Evolutionary conservation across 2,888 invertebrate genomes (phyloP).

Genomic region (Platycnemis pennipes): DNA sequence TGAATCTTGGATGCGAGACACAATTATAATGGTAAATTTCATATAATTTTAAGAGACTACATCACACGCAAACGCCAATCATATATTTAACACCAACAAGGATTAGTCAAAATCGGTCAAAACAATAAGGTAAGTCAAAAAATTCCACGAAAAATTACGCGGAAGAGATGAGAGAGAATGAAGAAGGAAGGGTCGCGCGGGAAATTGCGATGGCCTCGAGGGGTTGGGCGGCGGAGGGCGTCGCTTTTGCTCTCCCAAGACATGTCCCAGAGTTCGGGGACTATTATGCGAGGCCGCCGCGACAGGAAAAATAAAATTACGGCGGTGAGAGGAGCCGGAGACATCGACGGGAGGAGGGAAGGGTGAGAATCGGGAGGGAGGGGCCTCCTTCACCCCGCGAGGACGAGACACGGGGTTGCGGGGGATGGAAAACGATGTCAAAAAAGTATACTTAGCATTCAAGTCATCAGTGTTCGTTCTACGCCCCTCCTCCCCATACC

Average conservation of each 20-base stretch:
- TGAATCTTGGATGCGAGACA: too few species aligned
- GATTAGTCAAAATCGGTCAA: background rate
- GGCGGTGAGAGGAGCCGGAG: constrained; percentile 44
- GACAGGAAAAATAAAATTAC: constrained; percentile 61
- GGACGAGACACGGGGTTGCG: background rate
- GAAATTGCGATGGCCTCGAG: background rate
- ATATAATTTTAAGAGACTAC: too few species aligned
- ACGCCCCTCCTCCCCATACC: background rate
- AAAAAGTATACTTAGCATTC: constrained; percentile 64
- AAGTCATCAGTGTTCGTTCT: constrained; percentile 53
- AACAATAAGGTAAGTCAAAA: background rate
- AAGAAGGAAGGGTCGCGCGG: background rate
- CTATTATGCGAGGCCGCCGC: constrained; percentile 47
- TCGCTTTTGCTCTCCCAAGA: constrained; percentile 42
- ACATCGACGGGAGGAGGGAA: background rate
- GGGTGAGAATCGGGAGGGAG: background rate
- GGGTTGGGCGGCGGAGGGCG: background rate
- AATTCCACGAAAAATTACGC: background rate
- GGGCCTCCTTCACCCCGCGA: background rate
- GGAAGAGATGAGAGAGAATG: background rate
- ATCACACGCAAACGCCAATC: too few species aligned
- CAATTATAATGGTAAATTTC: too few species aligned
- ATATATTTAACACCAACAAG: too few species aligned
- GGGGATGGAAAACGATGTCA: constrained; percentile 10
- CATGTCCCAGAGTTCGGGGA: constrained; percentile 56